phyloP scores from a whole-genome alignment of 2,113 vertebrate genomes.

The Petrocephalus microphthalmus region DNA sequence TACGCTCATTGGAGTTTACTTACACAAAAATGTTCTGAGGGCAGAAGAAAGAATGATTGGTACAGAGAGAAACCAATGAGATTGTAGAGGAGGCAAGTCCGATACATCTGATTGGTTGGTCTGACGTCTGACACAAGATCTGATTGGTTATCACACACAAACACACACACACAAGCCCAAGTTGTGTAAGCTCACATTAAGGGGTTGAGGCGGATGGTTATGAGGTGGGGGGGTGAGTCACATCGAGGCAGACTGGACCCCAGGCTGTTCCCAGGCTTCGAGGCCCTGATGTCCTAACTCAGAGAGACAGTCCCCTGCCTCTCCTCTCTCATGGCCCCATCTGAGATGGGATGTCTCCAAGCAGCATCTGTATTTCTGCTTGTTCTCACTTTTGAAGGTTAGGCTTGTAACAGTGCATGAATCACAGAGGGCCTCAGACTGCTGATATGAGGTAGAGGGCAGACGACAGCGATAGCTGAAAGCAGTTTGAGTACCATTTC shows the following conservation, averaged over 20 bases:
- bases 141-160: not conserved
- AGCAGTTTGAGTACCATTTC: not conserved
- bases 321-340: not conserved
- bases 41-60: too few relatives aligned
- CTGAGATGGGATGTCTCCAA: not conserved
- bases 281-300: not conserved
- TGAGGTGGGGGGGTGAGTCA: not conserved
- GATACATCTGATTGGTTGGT: too few relatives aligned
- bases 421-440: not conserved
- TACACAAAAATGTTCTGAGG: too few relatives aligned
- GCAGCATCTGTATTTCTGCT: not conserved
- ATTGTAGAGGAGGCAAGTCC: too few relatives aligned
- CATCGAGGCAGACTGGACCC: not conserved
- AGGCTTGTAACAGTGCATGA: not conserved
- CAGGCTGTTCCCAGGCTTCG: not conserved
- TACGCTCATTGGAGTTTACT: too few relatives aligned
- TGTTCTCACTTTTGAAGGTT: constrained; percentile 2
- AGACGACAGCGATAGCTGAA: not conserved
- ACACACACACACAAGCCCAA: not conserved
- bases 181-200: too few relatives aligned
- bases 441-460: not conserved
- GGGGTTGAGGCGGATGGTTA: not conserved
- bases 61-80: too few relatives aligned
- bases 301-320: not conserved
- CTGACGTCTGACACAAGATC: too few relatives aligned